Evolutionary conservation across 2,797 vertebrate species (phyloP), one percentile per base, ranked within the genome.

Genomic region (Eptatretus atami): DNA sequence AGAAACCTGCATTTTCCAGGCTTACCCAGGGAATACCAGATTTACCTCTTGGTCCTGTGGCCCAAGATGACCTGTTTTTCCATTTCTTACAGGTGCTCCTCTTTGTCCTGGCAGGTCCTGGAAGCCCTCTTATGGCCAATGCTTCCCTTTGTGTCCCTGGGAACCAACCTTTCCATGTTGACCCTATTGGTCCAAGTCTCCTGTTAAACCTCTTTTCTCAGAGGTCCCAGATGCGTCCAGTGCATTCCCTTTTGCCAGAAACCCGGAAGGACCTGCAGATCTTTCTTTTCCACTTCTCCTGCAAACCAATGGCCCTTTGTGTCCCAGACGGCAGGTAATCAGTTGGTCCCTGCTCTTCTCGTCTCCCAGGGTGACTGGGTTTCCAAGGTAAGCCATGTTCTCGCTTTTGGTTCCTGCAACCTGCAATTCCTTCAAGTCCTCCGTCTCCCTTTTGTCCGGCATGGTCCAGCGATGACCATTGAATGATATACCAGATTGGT

Each of bases 41-140:
- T n/a, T 9, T 61, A 25, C 57, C 86, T 1, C 86, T 83, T 69
- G 81, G 80, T 31, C 87, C 92, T 0, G 82, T 65, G 74, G 76
- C 64, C 81, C 81, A 15, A 76, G 75, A 0, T 75, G 78, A 9
- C 90, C 92, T 53, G 81, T 79, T 68, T 90, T 88, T 75, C 92
- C 92, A 71, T 79, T 81, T 67, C 73, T 70, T 66, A 90, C 92
- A 67, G 79, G 77, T 64, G 88, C 68, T 25, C 80, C 86, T 2
- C n/a, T n/a, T 25, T n/a, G 9, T 12, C 57, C 57, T 25, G n/a
- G 57, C n/a, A 25, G 25, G 25, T n/a, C 57, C 57, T n/a, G 57
- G 57, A 61, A 61, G 57, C n/a, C 57, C 57, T 12, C n/a, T 61
- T 61, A 25, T 61, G 9, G n/a, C 57, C 57, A n/a, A n/a, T 61